A percentile compares a stretch with the other conserved stretches of the same genome.
Evolutionary conservation across 2,113 vertebrate species (phyloP).

Genomic region (Anseranas semipalmata): DNA sequence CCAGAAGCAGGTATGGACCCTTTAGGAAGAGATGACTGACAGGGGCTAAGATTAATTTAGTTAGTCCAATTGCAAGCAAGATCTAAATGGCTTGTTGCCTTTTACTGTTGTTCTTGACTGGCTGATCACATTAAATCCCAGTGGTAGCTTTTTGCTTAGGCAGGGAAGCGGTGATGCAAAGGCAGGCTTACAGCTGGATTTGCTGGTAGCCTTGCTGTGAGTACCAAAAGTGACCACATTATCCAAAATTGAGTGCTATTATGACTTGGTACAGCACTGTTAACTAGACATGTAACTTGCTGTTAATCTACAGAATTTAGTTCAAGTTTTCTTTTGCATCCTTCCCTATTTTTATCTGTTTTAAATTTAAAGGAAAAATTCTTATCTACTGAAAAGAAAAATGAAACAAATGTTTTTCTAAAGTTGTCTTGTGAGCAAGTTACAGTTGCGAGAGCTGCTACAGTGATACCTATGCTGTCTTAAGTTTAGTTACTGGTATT

Average conservation of each 20-base stretch:
- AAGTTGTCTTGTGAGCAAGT: not conserved
- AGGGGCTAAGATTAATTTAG: not conserved
- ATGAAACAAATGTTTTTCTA: not conserved
- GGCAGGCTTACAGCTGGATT: not conserved
- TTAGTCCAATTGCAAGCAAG: not conserved
- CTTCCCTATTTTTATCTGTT: not conserved
- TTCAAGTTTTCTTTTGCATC: not conserved
- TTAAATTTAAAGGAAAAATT: not conserved
- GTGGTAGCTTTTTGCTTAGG: not conserved
- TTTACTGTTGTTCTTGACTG: not conserved
- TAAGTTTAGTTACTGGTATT: not conserved
- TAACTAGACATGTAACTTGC: not conserved
- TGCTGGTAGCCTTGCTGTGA: not conserved
- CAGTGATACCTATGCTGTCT: not conserved
- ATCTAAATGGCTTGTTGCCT: not conserved
- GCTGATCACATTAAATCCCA: not conserved
- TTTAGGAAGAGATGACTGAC: not conserved
- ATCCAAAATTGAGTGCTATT: not conserved
- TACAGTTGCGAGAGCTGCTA: accelerated
- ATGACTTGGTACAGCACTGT: accelerated
- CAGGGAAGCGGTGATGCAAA: not conserved
- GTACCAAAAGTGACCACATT: not conserved
- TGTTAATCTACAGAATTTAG: not conserved
- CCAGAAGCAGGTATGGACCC: not conserved
- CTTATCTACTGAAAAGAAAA: not conserved